Evolutionary conservation across 2,888 invertebrate species (phyloP), one percentile per base, ranked within the genome.

Genomic region (Meandrusa payeni): DNA sequence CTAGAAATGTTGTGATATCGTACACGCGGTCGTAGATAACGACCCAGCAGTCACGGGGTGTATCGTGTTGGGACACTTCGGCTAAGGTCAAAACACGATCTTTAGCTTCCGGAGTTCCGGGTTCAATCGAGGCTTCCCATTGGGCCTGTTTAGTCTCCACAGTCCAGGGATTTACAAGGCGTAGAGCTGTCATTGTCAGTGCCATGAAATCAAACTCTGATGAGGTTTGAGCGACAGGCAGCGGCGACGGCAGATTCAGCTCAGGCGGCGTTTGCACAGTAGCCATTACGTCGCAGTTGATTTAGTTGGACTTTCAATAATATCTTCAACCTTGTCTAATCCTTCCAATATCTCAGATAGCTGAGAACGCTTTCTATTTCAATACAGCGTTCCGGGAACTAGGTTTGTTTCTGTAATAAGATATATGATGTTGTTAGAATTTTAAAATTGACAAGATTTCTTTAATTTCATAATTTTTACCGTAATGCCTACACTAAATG

Each of bases 11-110:
- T 1, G 95, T 93, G 37, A 95, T 90, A 64, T 96, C 93, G 71
- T 95, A 96, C 5, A 97, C 94, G 43, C 93, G 91, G 80, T 97
- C 96, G 71, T 94, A 94, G 31, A 97, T 91, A n/a, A 95, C 91
- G 36, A 96, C 88, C 96, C 96, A 96, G 74, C 96, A 96, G 66
- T 95, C 94, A 6, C 89, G 74, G 3, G 76, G 72, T 9, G 89
- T 87, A 64, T 95, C 95, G 64, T 96, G 96, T 63, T 90, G 89
- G 2, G 93, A 88, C 2, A 96, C 93, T 77, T 96, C 93, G 34
- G 92, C 90, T 37, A 96, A 80, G n/a, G 90, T 89, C 39, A 94
- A 92, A 24, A 78, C 73, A 17, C 79, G 75, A 36, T 88, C 83
- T 49, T 78, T 77, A 7, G 83, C 73, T 46, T 79, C 76, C 1